phyloP scores from a whole-genome alignment of 2,113 vertebrate genomes.

The Cavia aperea region DNA sequence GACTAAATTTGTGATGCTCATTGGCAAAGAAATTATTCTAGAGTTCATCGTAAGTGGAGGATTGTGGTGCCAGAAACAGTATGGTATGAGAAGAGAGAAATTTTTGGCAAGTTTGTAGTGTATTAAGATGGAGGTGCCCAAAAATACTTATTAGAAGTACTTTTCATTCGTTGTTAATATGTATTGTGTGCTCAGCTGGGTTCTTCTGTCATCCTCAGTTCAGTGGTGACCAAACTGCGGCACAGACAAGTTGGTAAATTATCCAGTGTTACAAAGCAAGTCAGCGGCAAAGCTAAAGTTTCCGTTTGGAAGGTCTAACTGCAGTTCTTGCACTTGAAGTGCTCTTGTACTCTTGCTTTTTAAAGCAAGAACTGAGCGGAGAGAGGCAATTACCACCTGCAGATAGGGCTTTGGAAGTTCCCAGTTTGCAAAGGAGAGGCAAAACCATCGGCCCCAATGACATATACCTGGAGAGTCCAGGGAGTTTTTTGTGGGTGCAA shows the following conservation, averaged over 20 bases:
- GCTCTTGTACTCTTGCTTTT: not conserved
- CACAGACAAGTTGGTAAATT: not conserved
- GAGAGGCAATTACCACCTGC: not conserved
- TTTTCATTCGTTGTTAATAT: not conserved
- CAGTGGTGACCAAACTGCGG: not conserved
- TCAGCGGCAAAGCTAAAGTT: not conserved
- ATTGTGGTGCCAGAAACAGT: not conserved
- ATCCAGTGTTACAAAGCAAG: not conserved
- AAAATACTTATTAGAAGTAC: not conserved
- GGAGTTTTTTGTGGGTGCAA: not conserved
- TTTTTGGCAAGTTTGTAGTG: not conserved
- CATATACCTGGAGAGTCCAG: not conserved
- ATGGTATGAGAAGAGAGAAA: not conserved
- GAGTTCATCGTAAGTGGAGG: not conserved
- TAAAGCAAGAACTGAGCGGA: not conserved
- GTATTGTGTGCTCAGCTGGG: not conserved
- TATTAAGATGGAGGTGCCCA: not conserved
- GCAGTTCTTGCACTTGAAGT: not conserved
- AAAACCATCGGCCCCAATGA: not conserved
- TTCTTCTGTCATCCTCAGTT: not conserved
- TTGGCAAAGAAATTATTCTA: not conserved
- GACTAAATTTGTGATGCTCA: not conserved
- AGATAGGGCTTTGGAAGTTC: not conserved
- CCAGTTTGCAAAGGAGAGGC: fast-evolving
- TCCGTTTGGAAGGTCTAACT: not conserved